Evolutionary conservation across 2,113 vertebrate species (phyloP), one percentile per base, ranked within the genome.

Genomic region (Junco hyemalis): DNA sequence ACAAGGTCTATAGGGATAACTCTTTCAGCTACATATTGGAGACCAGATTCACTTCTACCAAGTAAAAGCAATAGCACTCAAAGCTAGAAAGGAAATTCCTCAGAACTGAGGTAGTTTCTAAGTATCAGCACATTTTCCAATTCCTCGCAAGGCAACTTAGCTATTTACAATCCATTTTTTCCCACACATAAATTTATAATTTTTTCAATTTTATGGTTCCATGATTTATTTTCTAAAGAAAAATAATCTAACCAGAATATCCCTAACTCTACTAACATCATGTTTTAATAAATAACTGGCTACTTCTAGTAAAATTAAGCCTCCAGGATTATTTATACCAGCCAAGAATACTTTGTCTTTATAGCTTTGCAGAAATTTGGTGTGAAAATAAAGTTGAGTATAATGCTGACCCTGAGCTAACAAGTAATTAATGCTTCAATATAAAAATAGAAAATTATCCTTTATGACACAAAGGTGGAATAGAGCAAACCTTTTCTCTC

Each of bases 211-310:
- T 97, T 96, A 97, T 92, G 93, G 92, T 92, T 96, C 93, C 92
- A 73, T 96, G 92, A 97, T 96, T 97, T 89, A 92, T 81, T 96
- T 96, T 94, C 73, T 95, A 93, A 94, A 97, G 95, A 94, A 95
- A 96, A 95, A 93, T 82, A 93, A 93, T 71, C 88, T 95, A 97
- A 93, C 93, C 96, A 97, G 96, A 97, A 97, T 97, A 97, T 94
- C 93, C 93, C 93, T 97, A 96, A 95, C 96, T 97, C 96, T 96
- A 96, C 96, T 97, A 97, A 96, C 96, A 98, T 95, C 90, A 76
- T 94, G 96, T 97, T 98, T 98, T 98, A 98, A 98, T 98, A 98
- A 98, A 98, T 98, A 98, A 98, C 96, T 95, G 97, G 96, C 97
- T 98, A 97, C 96, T 97, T 97, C 97, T 97, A 97, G 96, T 96